Percentiles rank a stretch among this genome's conserved stretches.
Evolutionary conservation across 92 coral and sea anemone species (phyloP).

Genomic region (Zoanthus sansibaricus): DNA sequence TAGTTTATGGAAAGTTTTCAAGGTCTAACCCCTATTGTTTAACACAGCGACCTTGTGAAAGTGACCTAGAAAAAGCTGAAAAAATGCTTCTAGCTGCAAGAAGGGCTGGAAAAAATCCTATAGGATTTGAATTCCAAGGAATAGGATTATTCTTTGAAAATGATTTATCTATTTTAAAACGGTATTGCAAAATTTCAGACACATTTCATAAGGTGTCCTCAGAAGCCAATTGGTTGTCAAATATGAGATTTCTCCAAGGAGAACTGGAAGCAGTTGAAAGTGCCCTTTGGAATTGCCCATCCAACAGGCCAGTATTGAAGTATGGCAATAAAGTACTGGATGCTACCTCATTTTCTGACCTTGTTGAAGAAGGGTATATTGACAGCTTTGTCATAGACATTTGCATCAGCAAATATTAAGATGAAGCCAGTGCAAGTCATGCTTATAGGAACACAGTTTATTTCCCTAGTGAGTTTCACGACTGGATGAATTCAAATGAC

Average conservation of each 20-base stretch:
- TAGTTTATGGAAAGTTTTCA: background rate
- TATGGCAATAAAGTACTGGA: constrained; percentile 46
- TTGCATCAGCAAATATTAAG: constrained; percentile 38
- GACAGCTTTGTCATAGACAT: constrained; percentile 65
- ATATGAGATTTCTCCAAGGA: constrained; percentile 9
- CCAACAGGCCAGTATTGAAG: constrained; percentile 24
- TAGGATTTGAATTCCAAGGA: constrained; percentile 43
- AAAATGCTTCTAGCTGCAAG: constrained; percentile 20
- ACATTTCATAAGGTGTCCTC: constrained; percentile 29
- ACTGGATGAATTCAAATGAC: constrained; percentile 52
- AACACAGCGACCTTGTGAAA: constrained; percentile 45
- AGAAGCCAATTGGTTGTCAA: constrained; percentile 59
- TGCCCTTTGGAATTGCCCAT: constrained; percentile 58
- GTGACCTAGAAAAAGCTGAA: constrained; percentile 50
- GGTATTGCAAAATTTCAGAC: constrained; percentile 41
- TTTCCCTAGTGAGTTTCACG: constrained; percentile 58
- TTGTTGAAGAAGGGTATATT: constrained; percentile 51
- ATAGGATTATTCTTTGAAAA: constrained; percentile 53
- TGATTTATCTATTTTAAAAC: constrained; percentile 49
- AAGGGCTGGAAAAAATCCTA: constrained; percentile 25
- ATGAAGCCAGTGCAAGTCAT: constrained; percentile 2
- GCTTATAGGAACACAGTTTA: constrained; percentile 38
- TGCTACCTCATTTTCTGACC: constrained; percentile 51
- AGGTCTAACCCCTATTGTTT: constrained; percentile 35
- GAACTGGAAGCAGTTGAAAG: constrained; percentile 34